Evolutionary conservation across 2,888 invertebrate species (phyloP).

Genomic region (Galerucella calmariensis): DNA sequence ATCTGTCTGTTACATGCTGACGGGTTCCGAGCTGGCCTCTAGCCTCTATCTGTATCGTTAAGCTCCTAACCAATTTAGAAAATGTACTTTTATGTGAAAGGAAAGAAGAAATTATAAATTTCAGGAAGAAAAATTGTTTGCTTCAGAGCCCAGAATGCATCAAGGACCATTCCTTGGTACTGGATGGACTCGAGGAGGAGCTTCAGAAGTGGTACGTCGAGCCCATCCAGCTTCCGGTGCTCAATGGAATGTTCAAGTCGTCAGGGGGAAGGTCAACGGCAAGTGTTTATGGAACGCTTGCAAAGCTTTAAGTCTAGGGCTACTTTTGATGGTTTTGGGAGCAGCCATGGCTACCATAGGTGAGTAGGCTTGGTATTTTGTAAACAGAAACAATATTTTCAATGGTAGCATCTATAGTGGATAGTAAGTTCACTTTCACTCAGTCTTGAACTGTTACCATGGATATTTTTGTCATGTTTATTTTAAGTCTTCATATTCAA

Average conservation of each 20-base stretch:
- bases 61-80: too few species aligned
- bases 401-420: too few species aligned
- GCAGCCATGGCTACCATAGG: constrained; percentile 94
- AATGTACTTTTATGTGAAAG: too few species aligned
- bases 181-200: constrained; percentile 64
- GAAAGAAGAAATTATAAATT: too few species aligned
- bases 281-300: constrained; percentile 95
- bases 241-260: constrained; percentile 88
- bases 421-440: too few species aligned
- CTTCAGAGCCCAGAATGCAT: constrained; percentile 50
- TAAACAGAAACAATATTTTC: too few species aligned
- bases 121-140: background rate
- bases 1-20: too few species aligned
- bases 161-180: constrained; percentile 62
- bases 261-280: constrained; percentile 87
- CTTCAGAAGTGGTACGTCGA: constrained; percentile 68
- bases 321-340: constrained; percentile 87
- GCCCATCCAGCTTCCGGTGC: constrained; percentile 84
- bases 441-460: too few species aligned
- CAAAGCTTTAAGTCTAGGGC: constrained; percentile 88
- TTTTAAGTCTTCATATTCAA: too few species aligned
- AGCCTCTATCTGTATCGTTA: too few species aligned
- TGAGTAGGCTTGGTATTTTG: constrained; percentile 54
- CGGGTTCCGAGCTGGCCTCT: too few species aligned
- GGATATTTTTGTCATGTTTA: too few species aligned